phyloP scores from a whole-genome alignment of 2,113 vertebrate species.

The Centropristis striata region DNA sequence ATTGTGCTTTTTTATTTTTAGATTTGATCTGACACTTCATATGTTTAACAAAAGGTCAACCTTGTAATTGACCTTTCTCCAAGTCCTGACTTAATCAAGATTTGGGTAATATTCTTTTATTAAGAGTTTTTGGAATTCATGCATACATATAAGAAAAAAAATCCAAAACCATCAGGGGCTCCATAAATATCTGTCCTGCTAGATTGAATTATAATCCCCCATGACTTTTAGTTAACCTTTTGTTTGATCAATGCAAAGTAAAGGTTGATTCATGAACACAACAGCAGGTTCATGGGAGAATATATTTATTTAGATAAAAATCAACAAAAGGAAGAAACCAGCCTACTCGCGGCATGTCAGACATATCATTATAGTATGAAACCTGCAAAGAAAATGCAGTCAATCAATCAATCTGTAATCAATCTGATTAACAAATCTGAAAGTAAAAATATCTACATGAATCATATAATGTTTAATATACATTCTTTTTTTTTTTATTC shows the following conservation, averaged over 20 bases:
- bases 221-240: constrained; percentile 11
- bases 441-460: constrained; percentile 68
- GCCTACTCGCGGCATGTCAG: constrained; percentile 22
- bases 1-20: not conserved
- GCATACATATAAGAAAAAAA: not conserved
- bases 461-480: constrained; percentile 58
- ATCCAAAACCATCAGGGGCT: not conserved
- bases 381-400: constrained; percentile 62
- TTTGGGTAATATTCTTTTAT: not conserved
- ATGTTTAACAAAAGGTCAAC: constrained; percentile 26
- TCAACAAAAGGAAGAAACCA: constrained; percentile 62
- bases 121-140: not conserved
- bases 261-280: constrained; percentile 11
- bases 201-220: not conserved
- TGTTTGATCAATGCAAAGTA: not conserved
- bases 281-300: constrained; percentile 56
- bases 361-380: constrained; percentile 41
- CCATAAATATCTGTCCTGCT: not conserved
- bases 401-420: constrained; percentile 32
- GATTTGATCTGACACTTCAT: constrained; percentile 18
- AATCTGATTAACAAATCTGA: constrained; percentile 49
- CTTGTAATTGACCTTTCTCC: constrained; percentile 12
- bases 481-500: constrained; percentile 67
- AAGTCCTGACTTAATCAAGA: not conserved
- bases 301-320: constrained; percentile 81